Evolutionary conservation across 1,140 invertebrate genomes (phyloP).

Genomic region (Drosophila repletoides): DNA sequence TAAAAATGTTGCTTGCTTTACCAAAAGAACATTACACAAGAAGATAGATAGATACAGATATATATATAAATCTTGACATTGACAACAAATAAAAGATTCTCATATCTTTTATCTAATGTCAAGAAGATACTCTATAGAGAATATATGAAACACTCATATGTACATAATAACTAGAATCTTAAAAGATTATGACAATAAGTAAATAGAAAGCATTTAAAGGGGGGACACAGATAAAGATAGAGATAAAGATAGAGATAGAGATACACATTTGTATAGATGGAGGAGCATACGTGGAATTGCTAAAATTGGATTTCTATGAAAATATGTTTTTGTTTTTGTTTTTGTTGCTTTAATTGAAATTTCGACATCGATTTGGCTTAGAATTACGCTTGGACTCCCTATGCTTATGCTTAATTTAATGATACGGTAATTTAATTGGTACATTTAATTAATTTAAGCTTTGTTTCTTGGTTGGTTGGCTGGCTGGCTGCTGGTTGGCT

Average conservation of each 20-base stretch:
- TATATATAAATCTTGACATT: slow-evolving; percentile 17
- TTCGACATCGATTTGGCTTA: slow-evolving; percentile 64
- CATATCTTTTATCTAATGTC: too few species aligned
- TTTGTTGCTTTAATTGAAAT: slow-evolving; percentile 29
- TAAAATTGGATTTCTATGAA: slow-evolving; percentile 56
- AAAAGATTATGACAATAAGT: too few species aligned
- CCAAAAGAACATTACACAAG: slow-evolving; percentile 43
- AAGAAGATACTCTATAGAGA: too few species aligned
- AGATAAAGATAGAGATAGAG: slow-evolving; percentile 1
- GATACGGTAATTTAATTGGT: slow-evolving; percentile 63
- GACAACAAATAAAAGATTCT: too few species aligned
- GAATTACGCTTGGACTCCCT: slow-evolving; percentile 72
- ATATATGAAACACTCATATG: too few species aligned
- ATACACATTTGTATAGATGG: slow-evolving; percentile 5
- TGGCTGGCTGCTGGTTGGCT: slow-evolving; percentile 55
- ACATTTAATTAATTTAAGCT: slow-evolving; percentile 75
- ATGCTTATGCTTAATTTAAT: slow-evolving; percentile 71
- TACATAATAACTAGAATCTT: too few species aligned
- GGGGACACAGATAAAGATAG: not conserved
- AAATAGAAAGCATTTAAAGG: not conserved
- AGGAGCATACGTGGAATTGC: slow-evolving; percentile 34
- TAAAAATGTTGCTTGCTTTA: slow-evolving; percentile 46
- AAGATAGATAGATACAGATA: slow-evolving; percentile 1
- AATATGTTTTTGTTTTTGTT: slow-evolving; percentile 41
- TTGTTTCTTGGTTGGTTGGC: slow-evolving; percentile 67